phyloP scores from a whole-genome alignment of 2,113 vertebrate species.

The Promerops cafer region DNA sequence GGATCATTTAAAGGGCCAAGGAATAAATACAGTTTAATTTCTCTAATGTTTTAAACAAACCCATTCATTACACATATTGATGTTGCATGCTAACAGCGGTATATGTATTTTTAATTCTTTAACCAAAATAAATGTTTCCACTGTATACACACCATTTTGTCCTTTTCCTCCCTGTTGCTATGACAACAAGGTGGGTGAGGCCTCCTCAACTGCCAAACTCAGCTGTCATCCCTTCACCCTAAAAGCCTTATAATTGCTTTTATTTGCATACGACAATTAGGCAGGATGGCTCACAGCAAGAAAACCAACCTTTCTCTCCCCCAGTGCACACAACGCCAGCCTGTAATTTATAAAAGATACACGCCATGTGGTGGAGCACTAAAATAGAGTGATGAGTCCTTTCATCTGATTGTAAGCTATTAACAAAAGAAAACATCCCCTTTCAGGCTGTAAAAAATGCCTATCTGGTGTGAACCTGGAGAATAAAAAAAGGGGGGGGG shows the following conservation, averaged over 20 bases:
- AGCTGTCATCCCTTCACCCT: constrained; percentile 99
- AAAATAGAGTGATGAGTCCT: constrained; percentile 83
- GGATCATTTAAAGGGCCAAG: constrained; percentile 68
- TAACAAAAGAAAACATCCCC: constrained; percentile 87
- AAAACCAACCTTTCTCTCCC: constrained; percentile 95
- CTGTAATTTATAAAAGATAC: constrained; percentile 88
- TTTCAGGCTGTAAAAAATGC: constrained; percentile 82
- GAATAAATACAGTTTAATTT: constrained; percentile 75
- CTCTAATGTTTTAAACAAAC: constrained; percentile 77
- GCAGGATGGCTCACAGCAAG: constrained; percentile 99
- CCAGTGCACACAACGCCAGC: constrained; percentile 83
- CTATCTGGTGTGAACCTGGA: constrained; percentile 81
- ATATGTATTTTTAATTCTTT: constrained; percentile 74
- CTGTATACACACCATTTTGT: constrained; percentile 79
- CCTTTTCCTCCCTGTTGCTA: constrained; percentile 91
- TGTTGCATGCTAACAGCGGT: constrained; percentile 62
- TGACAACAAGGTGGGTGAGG: constrained; percentile 98
- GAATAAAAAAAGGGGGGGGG: neutral
- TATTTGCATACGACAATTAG: constrained; percentile 99
- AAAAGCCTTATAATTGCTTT: constrained; percentile 99
- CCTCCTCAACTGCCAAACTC: constrained; percentile 94
- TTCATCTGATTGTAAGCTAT: constrained; percentile 87
- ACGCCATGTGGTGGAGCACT: constrained; percentile 81
- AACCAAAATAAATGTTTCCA: constrained; percentile 78
- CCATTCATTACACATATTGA: constrained; percentile 70